These are phyloP conservation scores for Nomada hirtipes DNA, from an alignment of 2,888 invertebrate species.

Conservation along the genomic window DNA sequence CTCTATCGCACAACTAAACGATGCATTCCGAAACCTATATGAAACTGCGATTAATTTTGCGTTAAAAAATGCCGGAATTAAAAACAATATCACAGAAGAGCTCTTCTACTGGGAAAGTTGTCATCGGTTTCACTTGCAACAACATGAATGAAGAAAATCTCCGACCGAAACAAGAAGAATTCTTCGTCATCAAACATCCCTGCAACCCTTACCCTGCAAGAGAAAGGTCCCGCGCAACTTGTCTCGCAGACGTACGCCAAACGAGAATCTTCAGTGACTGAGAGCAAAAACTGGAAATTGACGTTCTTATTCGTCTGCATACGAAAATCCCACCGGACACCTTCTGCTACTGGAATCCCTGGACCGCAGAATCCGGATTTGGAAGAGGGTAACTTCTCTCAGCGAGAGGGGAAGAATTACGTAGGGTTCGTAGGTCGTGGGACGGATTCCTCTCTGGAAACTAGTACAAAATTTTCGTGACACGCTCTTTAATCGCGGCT, in stretches of 20 bases:
- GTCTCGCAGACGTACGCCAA: slow-evolving; percentile 4
- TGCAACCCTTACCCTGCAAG: not conserved
- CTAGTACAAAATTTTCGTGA: slow-evolving; percentile 46
- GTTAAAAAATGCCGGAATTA: too few relatives aligned
- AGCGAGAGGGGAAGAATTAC: slow-evolving; percentile 57
- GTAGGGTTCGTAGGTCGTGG: slow-evolving; percentile 66
- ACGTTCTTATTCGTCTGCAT: slow-evolving; percentile 34
- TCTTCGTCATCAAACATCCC: not conserved
- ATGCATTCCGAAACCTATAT: not conserved
- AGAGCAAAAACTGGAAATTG: slow-evolving; percentile 53
- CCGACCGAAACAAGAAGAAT: not conserved
- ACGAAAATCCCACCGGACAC: slow-evolving; percentile 61
- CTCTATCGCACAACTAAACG: not conserved
- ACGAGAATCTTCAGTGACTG: slow-evolving; percentile 30
- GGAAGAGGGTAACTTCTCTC: slow-evolving; percentile 67
- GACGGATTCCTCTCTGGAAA: slow-evolving; percentile 61
- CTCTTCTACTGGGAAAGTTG: too few relatives aligned
- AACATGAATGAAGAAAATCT: not conserved
- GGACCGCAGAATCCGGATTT: slow-evolving; percentile 73
- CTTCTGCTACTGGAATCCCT: slow-evolving; percentile 58
- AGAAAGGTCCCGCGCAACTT: not conserved
- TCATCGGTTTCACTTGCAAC: too few relatives aligned
- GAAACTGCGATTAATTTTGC: not conserved
- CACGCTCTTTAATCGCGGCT: not conserved
- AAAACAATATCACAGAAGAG: too few relatives aligned